These are phyloP conservation scores for Melanotaenia boesemani DNA, from an alignment of 2,797 vertebrate genomes.

Conservation along the genomic window DNA sequence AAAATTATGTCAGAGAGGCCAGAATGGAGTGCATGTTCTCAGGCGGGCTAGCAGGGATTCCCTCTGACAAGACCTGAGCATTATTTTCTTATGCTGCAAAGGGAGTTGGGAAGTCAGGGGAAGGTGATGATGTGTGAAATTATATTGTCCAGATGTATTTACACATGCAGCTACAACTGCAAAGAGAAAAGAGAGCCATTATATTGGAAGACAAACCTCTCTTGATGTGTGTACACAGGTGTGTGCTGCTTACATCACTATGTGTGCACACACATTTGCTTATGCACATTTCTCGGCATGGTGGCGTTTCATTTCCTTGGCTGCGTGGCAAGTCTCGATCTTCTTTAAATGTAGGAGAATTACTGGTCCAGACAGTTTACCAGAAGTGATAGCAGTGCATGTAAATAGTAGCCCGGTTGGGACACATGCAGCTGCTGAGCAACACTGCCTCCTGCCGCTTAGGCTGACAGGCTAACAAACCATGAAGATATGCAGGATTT, in stretches of 20 bases:
- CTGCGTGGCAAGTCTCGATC: conserved; percentile 29
- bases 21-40: conserved; percentile 74
- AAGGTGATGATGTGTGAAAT: conserved; percentile 74
- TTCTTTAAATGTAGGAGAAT: conserved; percentile 71
- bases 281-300: conserved; percentile 34
- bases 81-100: conserved; percentile 59
- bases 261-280: conserved; percentile 8
- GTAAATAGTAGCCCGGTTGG: conserved; percentile 51
- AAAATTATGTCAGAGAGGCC: conserved; percentile 71
- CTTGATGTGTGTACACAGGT: conserved; percentile 36
- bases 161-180: conserved; percentile 56
- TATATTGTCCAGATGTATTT: conserved; percentile 80
- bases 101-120: not conserved
- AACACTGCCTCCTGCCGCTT: conserved; percentile 75
- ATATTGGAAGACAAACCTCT: conserved; percentile 46
- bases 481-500: conserved; percentile 65
- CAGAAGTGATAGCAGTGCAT: conserved; percentile 70
- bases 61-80: conserved; percentile 79
- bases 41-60: conserved; percentile 77
- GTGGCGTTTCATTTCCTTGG: conserved; percentile 56
- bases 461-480: conserved; percentile 63
- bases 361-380: conserved; percentile 71
- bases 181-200: conserved; percentile 50
- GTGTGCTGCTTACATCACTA: conserved; percentile 10
- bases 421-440: conserved; percentile 78